phyloP scores from a whole-genome alignment of 2,113 vertebrate genomes.

The Lamprologus sp. region DNA sequence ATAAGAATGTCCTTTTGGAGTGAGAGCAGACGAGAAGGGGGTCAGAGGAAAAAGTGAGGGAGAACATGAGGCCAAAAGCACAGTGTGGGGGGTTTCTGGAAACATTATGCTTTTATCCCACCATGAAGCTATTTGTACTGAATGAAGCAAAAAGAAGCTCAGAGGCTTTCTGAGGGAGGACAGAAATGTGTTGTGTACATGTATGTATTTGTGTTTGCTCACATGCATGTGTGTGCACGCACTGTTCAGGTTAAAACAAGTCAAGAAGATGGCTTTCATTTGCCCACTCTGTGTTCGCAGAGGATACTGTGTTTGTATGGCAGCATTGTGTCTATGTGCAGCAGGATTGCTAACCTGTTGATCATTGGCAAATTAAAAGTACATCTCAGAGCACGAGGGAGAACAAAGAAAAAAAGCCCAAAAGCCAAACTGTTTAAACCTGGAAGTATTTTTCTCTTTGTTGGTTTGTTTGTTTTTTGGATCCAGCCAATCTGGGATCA shows the following conservation, averaged over 20 bases:
- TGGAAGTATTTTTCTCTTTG: neutral
- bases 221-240: neutral
- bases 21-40: slow-evolving; percentile 33
- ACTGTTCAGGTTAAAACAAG: slow-evolving; percentile 49
- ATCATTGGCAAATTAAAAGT: neutral
- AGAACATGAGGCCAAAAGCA: slow-evolving; percentile 40
- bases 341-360: neutral
- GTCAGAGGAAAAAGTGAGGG: slow-evolving; percentile 38
- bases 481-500: neutral
- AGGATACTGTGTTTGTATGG: slow-evolving; percentile 13
- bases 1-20: slow-evolving; percentile 60
- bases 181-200: slow-evolving; percentile 43
- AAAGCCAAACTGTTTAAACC: neutral
- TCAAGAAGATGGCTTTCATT: slow-evolving; percentile 45
- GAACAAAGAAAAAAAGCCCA: neutral
- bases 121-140: slow-evolving; percentile 66
- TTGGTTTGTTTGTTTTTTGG: neutral
- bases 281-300: slow-evolving; percentile 11
- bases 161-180: slow-evolving; percentile 47
- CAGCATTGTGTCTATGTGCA: neutral
- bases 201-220: neutral
- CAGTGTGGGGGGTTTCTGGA: slow-evolving; percentile 45
- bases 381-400: neutral
- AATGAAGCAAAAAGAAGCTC: slow-evolving; percentile 55
- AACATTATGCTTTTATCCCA: slow-evolving; percentile 62